Evolutionary conservation across 1,140 invertebrate genomes (phyloP).

Genomic region (Stenopsyche tienmushanensis): DNA sequence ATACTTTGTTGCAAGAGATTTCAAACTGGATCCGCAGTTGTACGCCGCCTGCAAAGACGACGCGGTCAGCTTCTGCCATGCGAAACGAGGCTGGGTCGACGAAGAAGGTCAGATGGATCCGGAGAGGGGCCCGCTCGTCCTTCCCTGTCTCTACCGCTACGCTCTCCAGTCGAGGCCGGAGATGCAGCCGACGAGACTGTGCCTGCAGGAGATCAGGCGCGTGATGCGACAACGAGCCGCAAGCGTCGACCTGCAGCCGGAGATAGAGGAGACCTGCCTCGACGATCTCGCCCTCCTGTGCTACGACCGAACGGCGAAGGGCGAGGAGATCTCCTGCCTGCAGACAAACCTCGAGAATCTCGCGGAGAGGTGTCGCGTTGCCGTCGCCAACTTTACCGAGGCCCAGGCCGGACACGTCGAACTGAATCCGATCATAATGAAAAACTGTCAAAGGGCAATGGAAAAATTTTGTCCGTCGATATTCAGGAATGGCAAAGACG

Average conservation of each 20-base stretch:
- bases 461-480: conserved; percentile 76
- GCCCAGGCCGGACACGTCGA: conserved; percentile 83
- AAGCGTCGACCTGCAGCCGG: conserved; percentile 89
- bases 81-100: conserved; percentile 76
- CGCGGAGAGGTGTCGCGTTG: conserved; percentile 65
- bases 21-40: conserved; percentile 86
- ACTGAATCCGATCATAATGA: conserved; percentile 82
- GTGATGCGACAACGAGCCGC: conserved; percentile 91
- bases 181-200: conserved; percentile 63
- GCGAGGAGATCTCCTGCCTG: conserved; percentile 89
- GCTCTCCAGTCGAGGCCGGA: conserved; percentile 74
- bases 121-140: conserved; percentile 73
- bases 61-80: conserved; percentile 80
- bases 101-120: conserved; percentile 66
- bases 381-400: conserved; percentile 86
- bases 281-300: conserved; percentile 83
- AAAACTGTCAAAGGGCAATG: conserved; percentile 79
- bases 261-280: conserved; percentile 89
- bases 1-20: conserved; percentile 95
- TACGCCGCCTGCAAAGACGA: conserved; percentile 87
- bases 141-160: conserved; percentile 91
- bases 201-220: conserved; percentile 79
- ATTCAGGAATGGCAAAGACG: conserved; percentile 69
- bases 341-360: conserved; percentile 84
- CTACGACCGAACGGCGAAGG: conserved; percentile 78